Base-by-base conservation (phyloP, 2,888 invertebrate species). In the Chrysolina oricalcia region DNA sequence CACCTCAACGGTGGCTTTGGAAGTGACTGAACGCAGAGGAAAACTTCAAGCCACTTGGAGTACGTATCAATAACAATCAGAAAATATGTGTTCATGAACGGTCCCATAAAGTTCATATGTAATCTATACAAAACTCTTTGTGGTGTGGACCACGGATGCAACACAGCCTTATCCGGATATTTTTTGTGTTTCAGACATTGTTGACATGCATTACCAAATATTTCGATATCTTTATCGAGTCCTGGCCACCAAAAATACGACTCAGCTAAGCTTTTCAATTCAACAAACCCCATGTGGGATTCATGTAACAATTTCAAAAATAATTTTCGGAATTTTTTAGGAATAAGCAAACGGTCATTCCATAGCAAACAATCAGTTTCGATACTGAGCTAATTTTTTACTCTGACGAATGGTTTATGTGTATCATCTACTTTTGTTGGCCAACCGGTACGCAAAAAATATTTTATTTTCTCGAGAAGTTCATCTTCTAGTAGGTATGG, bases 311-410 rank as follows among this genome's bases (percentile, higher is more conserved):
- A 23, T 21, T 8, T 23, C 17, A 48, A n/a, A 48, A 4, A n/a
- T 17, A 2, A n/a, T 9, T 67, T 4, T 50, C 75, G 62, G 17
- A 81, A 78, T 11, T 21, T 70, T 40, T 77, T n/a, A 4, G 84
- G 84, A 70, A 85, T 80, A 0, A 84, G 70, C 8, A 83, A 73
- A 46, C 83, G 67, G 48, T 83, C 75, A 9, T 81, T 80, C 81
- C n/a, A n/a, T n/a, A n/a, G n/a, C n/a, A n/a, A n/a, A n/a, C n/a
- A n/a, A n/a, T n/a, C n/a, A n/a, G n/a, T n/a, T n/a, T n/a, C n/a
- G n/a, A n/a, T n/a, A n/a, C n/a, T n/a, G n/a, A n/a, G n/a, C n/a
- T n/a, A n/a, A n/a, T n/a, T n/a, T n/a, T n/a, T n/a, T n/a, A n/a
- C n/a, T n/a, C n/a, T n/a, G n/a, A n/a, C n/a, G n/a, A n/a, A n/a